Evolutionary conservation across 2,113 vertebrate species (phyloP), one percentile per base, ranked within the genome.

Genomic region (Thunnus maccoyii): DNA sequence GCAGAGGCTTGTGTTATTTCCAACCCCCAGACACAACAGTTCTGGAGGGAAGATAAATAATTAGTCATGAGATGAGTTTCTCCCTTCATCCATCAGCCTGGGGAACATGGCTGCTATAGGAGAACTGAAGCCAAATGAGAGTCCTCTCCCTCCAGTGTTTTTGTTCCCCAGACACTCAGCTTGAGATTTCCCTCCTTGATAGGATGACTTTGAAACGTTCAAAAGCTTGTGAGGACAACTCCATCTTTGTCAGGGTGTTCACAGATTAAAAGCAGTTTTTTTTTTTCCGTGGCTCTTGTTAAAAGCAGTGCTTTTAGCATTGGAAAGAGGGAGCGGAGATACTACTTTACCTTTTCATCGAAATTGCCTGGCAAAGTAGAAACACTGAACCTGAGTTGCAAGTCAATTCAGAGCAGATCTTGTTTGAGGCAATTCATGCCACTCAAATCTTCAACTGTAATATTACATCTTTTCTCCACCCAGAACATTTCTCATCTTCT

Each of bases 41-140:
- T 85, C 84, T 90, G 74, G 73, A 78, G 80, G 86, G 84, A 82
- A 84, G 85, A 87, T 89, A 86, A 92, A 92, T 89, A 92, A 91
- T 93, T 93, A 92, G 89, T 82, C 72, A 86, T 85, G 76, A 90
- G 87, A 86, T 86, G 84, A 80, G 84, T 91, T 93, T 89, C 76
- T 85, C 12, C 72, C 78, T 82, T 80, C 86, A 92, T 93, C 84
- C 84, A 88, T 92, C 93, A 90, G 89, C 89, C 87, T 20, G 75
- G 44, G 74, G 87, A 92, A 78, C 80, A 82, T 50, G 82, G 77
- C 85, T 74, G 70, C 86, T 30, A 56, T 46, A 55, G 72, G 66
- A 78, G 61, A 76, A 72, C 41, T 14, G 76, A 63, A 64, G 82
- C 78, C 72, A 88, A 86, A 81, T 84, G 63, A 86, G 50, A 83